phyloP scores from a whole-genome alignment of 2,797 vertebrate genomes.

The Sarcoramphus papa region DNA sequence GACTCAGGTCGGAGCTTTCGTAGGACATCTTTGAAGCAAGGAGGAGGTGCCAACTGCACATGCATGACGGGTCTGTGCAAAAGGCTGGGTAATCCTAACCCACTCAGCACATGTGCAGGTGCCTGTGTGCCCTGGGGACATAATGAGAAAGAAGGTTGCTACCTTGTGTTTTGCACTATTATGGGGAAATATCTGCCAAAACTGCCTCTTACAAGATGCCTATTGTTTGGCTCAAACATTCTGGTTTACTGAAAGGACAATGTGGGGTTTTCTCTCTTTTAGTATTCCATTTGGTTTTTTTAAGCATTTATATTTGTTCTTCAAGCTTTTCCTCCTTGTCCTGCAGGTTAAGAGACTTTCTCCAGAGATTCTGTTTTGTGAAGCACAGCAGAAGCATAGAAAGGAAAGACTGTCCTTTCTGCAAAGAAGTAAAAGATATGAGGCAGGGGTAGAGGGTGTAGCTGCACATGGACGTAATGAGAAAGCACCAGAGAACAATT shows the following conservation, averaged over 20 bases:
- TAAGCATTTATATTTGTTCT: neutral
- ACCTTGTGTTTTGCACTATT: neutral
- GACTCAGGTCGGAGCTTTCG: accelerated
- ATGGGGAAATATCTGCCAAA: neutral
- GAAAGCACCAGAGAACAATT: neutral
- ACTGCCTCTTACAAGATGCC: neutral
- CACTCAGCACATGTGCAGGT: accelerated
- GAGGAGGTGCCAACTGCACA: neutral
- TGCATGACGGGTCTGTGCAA: neutral
- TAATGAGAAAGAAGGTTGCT: neutral
- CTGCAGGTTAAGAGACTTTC: neutral
- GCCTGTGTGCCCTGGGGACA: neutral
- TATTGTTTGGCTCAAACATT: neutral
- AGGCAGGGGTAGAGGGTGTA: neutral
- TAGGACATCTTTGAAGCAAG: neutral
- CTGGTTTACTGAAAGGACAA: neutral
- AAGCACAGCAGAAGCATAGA: neutral
- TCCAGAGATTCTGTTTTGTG: neutral
- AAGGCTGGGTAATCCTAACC: too few relatives aligned
- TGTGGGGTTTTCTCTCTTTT: neutral
- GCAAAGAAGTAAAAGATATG: neutral
- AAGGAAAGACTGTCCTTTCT: neutral
- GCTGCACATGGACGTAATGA: too few relatives aligned
- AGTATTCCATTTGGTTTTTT: neutral
- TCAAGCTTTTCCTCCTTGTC: neutral